Base-by-base conservation (phyloP, 2,888 invertebrate genomes). In the Boloria selene region DNA sequence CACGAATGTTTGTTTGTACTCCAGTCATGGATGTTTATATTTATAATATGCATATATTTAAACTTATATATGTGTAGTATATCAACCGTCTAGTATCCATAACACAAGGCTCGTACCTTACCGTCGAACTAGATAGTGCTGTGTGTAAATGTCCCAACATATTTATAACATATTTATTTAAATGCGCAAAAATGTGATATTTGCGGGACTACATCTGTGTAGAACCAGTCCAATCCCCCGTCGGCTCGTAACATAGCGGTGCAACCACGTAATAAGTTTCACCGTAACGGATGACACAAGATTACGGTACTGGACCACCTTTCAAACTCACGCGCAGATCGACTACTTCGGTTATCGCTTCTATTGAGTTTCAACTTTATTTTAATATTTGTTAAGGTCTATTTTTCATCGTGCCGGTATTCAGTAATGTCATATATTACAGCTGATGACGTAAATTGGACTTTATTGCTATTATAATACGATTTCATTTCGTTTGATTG, bases 251-350 rank as follows among this genome's bases (percentile, higher is more conserved):
- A 86, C 79, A 81, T 86, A 87, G 86, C 90, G 88, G 87, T 85
- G 72, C 76, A 85, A n/a, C 84, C 86, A 86, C 85, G 87, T 88
- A 87, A 89, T 84, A 82, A 80, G 85, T 88, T 88, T 87, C 88
- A 86, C 87, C 85, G 85, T 87, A 87, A 87, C 87, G 87, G 88
- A 90, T 90, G 90, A 90, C 90, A 90, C 90, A 90, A 90, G 88
- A 86, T 89, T 89, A 90, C 90, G 88, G 88, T 88, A 88, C 83
- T 31, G 66, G 65, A 61, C 54, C 77, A 82, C 85, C 86, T 88
- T 88, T 87, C 85, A 83, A 84, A 87, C 88, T 85, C 84, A 80
- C 77, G 86, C 86, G 87, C 85, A 81, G 13, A 49, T 66, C 66
- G 18, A 45, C 55, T 51, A 52, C 26, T 22, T 58, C 84, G 85